phyloP scores from a whole-genome alignment of 1,140 invertebrate genomes.

The Diachasma alloeum region DNA sequence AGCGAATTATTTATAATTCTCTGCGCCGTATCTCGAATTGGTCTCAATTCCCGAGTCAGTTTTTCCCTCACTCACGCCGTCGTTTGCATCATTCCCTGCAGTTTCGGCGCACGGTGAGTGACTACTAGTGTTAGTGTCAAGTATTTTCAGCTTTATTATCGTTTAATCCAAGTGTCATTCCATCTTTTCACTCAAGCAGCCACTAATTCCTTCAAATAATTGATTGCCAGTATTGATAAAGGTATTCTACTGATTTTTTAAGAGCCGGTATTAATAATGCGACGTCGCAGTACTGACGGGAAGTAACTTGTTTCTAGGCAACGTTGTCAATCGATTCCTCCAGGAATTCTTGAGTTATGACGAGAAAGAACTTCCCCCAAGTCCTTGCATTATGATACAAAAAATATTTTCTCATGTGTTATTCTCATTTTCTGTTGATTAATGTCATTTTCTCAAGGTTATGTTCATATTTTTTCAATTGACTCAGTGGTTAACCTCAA shows the following conservation, averaged over 20 bases:
- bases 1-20: too few species aligned
- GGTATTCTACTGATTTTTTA: background rate
- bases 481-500: slow-evolving; percentile 7
- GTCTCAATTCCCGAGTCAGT: background rate
- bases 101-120: background rate
- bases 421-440: background rate
- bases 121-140: background rate
- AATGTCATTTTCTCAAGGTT: background rate
- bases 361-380: background rate
- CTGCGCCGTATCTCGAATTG: too few species aligned
- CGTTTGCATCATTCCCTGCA: background rate
- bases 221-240: background rate
- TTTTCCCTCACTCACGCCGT: background rate
- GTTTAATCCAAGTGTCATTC: background rate
- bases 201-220: background rate
- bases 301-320: slow-evolving; percentile 52
- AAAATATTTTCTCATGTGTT: too few species aligned
- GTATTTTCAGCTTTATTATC: background rate
- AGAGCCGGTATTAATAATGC: background rate
- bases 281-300: background rate
- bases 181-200: background rate
- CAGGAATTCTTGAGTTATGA: background rate
- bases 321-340: slow-evolving; percentile 52
- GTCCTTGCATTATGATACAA: too few species aligned
- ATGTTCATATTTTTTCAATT: background rate